phyloP scores from a whole-genome alignment of 2,113 vertebrate species.

The Danionella cerebrum region DNA sequence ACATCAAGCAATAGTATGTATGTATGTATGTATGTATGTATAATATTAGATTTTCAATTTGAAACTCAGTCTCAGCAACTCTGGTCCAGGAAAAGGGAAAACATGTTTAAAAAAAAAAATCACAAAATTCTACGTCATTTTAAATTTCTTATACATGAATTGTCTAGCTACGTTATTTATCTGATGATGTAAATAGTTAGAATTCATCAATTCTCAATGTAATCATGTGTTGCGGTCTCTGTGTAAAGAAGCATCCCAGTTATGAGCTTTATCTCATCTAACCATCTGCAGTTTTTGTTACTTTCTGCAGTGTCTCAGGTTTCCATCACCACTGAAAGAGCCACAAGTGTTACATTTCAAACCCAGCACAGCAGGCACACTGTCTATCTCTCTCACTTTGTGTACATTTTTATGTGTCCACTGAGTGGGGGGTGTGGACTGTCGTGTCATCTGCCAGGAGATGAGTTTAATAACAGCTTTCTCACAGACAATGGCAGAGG shows the following conservation, averaged over 20 bases:
- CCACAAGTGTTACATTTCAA: background rate
- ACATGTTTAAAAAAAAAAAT: too few species aligned
- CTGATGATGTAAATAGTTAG: background rate
- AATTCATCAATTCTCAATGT: background rate
- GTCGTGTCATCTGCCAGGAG: constrained; percentile 5
- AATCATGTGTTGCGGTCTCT: background rate
- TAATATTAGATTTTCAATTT: too few species aligned
- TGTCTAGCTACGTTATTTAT: too few species aligned
- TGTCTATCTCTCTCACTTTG: background rate
- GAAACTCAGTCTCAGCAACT: too few species aligned
- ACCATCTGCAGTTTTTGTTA: background rate
- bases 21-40: too few species aligned
- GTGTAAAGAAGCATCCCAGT: background rate
- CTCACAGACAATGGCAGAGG: background rate
- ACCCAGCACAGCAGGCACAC: too few species aligned
- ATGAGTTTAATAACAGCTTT: constrained; percentile 10
- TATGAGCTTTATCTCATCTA: background rate
- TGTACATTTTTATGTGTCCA: background rate
- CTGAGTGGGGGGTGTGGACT: too few species aligned
- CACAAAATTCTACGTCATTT: too few species aligned
- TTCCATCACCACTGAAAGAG: background rate
- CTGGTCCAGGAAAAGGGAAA: too few species aligned
- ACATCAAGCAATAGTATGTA: too few species aligned
- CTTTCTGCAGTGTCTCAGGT: background rate
- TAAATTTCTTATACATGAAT: too few species aligned